phyloP scores from a whole-genome alignment of 2,888 invertebrate species.

The Pristionchus japonicus region DNA sequence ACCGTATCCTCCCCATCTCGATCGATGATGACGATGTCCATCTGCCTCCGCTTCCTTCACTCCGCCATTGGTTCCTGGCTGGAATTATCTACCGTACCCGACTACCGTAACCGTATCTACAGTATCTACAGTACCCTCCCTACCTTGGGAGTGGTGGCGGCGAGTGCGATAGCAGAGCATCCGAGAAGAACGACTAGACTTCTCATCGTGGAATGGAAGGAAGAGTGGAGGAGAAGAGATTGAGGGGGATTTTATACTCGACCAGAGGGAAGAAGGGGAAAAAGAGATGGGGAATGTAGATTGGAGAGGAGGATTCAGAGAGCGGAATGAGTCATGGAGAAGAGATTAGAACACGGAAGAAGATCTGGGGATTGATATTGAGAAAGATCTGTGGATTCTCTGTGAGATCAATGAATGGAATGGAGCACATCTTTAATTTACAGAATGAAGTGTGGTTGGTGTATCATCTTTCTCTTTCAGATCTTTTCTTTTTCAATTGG shows the following conservation, averaged over 20 bases:
- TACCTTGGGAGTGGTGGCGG: background rate
- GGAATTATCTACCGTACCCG: background rate
- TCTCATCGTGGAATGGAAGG: constrained; percentile 4
- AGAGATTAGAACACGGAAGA: constrained; percentile 25
- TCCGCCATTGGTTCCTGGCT: too few species aligned
- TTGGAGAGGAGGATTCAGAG: background rate
- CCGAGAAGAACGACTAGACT: background rate
- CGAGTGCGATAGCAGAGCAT: background rate
- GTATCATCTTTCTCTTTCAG: too few species aligned
- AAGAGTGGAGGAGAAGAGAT: background rate
- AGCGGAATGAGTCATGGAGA: background rate
- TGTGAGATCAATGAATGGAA: too few species aligned
- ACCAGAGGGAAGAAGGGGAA: background rate
- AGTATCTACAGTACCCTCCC: background rate
- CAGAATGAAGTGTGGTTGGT: too few species aligned
- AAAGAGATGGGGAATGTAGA: constrained; percentile 25
- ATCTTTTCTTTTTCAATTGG: background rate
- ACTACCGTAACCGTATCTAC: background rate
- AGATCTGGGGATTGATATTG: too few species aligned
- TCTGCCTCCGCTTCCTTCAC: constrained; percentile 31
- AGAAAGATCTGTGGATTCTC: background rate
- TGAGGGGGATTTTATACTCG: constrained; percentile 1
- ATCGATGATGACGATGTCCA: constrained; percentile 39
- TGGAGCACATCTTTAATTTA: too few species aligned
- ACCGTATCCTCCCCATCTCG: too few species aligned